Evolutionary conservation across 2,888 invertebrate species (phyloP).

Genomic region (Microplitis manilae): DNA sequence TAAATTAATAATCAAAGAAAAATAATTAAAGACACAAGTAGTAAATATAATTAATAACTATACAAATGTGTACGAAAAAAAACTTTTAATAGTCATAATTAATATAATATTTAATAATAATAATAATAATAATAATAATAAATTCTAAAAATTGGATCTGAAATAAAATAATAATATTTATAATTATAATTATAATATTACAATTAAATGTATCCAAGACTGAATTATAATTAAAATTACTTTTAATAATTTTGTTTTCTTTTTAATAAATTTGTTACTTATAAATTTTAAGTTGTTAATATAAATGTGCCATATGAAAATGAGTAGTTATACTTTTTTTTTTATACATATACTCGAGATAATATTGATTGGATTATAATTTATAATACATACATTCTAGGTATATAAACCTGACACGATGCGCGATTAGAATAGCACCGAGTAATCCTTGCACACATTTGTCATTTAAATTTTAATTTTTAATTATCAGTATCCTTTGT

Average conservation of each 20-base stretch:
- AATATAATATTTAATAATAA: conserved; percentile 26
- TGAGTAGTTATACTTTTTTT: conserved; percentile 58
- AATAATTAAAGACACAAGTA: conserved; percentile 32
- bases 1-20: conserved; percentile 10
- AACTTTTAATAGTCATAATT: conserved; percentile 44
- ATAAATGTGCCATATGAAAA: conserved; percentile 71
- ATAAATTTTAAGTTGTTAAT: conserved; percentile 64
- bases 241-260: conserved; percentile 21
- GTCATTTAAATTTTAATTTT: conserved; percentile 7
- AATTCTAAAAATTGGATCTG: background rate
- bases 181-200: conserved; percentile 52
- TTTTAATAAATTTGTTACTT: conserved; percentile 52
- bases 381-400: conserved; percentile 71
- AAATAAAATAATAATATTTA: background rate
- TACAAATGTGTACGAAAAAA: conserved; percentile 7
- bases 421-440: conserved; percentile 69
- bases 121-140: background rate
- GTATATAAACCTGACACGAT: conserved; percentile 66
- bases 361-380: conserved; percentile 69
- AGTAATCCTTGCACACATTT: conserved; percentile 58
- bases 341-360: conserved; percentile 57
- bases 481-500: background rate
- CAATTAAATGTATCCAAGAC: conserved; percentile 64
- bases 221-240: conserved; percentile 16
- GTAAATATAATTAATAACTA: conserved; percentile 32